phyloP scores from a whole-genome alignment of 2,888 invertebrate genomes.

The Blastobasis adustella region DNA sequence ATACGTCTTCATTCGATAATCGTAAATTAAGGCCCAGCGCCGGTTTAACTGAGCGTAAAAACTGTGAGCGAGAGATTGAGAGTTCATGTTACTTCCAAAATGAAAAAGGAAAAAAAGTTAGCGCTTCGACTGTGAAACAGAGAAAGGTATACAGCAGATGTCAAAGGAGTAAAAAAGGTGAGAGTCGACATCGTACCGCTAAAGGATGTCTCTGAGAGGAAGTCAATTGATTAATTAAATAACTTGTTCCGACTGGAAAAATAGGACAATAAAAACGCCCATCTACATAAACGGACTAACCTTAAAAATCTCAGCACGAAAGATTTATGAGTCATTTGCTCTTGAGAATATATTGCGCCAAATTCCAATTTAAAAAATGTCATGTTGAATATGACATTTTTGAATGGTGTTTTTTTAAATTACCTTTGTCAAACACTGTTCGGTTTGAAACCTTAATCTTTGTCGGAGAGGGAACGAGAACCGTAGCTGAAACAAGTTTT shows the following conservation, averaged over 20 bases:
- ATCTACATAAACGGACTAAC: slow-evolving; percentile 18
- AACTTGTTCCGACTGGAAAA: slow-evolving; percentile 3
- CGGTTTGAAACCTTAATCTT: slow-evolving; percentile 46
- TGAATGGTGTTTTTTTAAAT: slow-evolving; percentile 27
- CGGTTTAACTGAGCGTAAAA: slow-evolving; percentile 66
- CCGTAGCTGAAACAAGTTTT: slow-evolving; percentile 57
- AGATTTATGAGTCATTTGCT: slow-evolving; percentile 34
- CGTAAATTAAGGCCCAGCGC: slow-evolving; percentile 60
- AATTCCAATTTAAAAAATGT: slow-evolving; percentile 50
- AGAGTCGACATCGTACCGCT: slow-evolving; percentile 19
- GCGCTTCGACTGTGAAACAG: slow-evolving; percentile 33
- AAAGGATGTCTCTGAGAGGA: slow-evolving; percentile 21
- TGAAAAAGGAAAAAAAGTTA: slow-evolving; percentile 42
- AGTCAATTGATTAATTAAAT: slow-evolving; percentile 22
- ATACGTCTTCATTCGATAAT: slow-evolving; percentile 64
- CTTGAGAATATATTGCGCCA: slow-evolving; percentile 25
- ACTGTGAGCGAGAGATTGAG: slow-evolving; percentile 60
- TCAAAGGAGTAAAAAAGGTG: slow-evolving; percentile 29
- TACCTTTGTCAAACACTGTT: slow-evolving; percentile 37
- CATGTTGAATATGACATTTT: slow-evolving; percentile 21
- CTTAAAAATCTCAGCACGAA: slow-evolving; percentile 26
- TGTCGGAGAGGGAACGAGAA: slow-evolving; percentile 47
- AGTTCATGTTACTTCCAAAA: slow-evolving; percentile 65
- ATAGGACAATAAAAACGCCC: slow-evolving; percentile 6
- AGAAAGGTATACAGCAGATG: slow-evolving; percentile 34